A percentile compares a stretch with the other conserved stretches of the same genome.
Conservation (phyloP, 2,113 vertebrate genomes). For the Oplegnathus fasciatus region DNA sequence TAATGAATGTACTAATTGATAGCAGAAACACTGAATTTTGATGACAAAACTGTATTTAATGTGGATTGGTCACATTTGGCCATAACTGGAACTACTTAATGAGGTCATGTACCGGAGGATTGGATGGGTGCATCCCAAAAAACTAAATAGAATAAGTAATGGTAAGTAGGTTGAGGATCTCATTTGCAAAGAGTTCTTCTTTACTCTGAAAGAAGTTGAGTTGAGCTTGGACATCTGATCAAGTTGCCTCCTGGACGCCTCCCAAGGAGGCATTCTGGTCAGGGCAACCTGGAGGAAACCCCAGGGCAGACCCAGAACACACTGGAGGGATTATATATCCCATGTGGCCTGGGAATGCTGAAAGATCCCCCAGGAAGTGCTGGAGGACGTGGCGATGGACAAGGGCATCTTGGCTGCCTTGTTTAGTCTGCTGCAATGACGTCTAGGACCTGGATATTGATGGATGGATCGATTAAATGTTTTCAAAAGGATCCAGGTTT, state of each 20-base stretch:
- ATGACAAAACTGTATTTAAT: neutral
- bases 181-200: neutral
- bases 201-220: neutral
- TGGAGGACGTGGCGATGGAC: neutral
- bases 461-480: neutral
- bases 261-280: neutral
- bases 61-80: neutral
- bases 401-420: neutral
- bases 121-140: neutral
- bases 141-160: neutral
- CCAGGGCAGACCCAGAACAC: neutral
- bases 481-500: neutral
- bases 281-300: conserved; percentile 7
- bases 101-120: no score
- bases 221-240: neutral
- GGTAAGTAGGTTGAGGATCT: neutral
- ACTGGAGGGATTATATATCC: conserved; percentile 2
- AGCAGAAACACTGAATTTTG: neutral
- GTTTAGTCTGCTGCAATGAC: neutral
- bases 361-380: neutral
- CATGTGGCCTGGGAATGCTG: neutral
- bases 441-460: neutral
- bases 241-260: neutral
- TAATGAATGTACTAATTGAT: no score
- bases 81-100: neutral